phyloP scores from a whole-genome alignment of 2,888 invertebrate species.

The Philhelius pedissequus region DNA sequence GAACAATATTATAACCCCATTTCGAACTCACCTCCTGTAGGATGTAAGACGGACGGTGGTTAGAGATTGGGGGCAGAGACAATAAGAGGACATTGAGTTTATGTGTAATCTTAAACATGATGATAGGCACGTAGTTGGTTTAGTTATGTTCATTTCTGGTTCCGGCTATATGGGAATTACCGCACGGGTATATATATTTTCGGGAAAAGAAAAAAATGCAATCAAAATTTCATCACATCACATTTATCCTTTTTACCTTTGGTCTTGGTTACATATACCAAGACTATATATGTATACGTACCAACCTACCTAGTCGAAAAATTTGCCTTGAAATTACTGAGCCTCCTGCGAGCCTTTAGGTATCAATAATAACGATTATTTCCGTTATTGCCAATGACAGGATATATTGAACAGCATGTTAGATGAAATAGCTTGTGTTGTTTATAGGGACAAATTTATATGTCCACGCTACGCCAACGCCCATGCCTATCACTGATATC shows the following conservation, averaged over 20 bases:
- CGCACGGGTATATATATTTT: background rate
- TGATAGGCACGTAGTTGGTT: conserved; percentile 13
- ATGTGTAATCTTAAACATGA: background rate
- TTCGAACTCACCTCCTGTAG: conserved; percentile 14
- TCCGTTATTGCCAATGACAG: conserved; percentile 60
- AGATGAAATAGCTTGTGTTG: conserved; percentile 27
- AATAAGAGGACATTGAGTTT: background rate
- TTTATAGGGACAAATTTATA: conserved; percentile 41
- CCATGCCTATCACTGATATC: too few relatives aligned
- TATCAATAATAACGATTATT: conserved; percentile 66
- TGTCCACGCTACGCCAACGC: too few relatives aligned
- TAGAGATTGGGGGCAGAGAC: background rate
- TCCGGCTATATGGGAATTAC: too few relatives aligned
- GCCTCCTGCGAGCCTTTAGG: conserved; percentile 1
- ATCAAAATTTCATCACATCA: conserved; percentile 37
- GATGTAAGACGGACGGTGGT: too few relatives aligned
- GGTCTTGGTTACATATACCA: background rate
- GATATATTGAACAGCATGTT: conserved; percentile 55
- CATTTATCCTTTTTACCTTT: background rate
- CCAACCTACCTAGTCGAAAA: conserved; percentile 31
- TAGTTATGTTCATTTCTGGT: conserved; percentile 18
- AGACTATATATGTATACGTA: background rate
- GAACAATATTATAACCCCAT: conserved; percentile 59
- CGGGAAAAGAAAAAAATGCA: background rate
- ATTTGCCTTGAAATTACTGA: conserved; percentile 24